Base-by-base conservation (phyloP, 2,888 invertebrate genomes). In the Penaeus monodon region DNA sequence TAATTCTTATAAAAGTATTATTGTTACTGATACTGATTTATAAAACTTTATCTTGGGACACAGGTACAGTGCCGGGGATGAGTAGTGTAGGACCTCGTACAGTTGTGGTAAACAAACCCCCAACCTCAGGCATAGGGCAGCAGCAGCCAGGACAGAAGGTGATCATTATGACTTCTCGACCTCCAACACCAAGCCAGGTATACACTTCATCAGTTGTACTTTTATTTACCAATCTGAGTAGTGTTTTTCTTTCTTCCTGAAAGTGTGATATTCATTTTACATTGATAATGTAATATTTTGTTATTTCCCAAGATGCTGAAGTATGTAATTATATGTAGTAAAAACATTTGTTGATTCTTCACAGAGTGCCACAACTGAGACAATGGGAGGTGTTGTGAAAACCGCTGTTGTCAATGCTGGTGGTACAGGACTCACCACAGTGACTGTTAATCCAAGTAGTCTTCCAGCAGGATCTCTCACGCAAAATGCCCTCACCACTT, bases 91-190 rank as follows among this genome's bases (percentile, higher is more conserved):
- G 88, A 38, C 81, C 84, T 24, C 80, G 89, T 8, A 89, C 89
- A 44, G 82, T 89, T 29, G 89, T 89, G 29, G 89, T 89, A 22
- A 89, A 89, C 74, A 89, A 89, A 78, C 81, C 89, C 22, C n/a
- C 84, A 63, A 63, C 86, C 20, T 78, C 86, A 63, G 80, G 86
- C 76, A 83, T 87, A 8, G 57, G 80, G 27, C 77, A 78, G 29
- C 84, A 86, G 38, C 89, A 89, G 74, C 74, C 86, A 38, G 86
- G 89, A 12, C 89, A 89, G 65, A 89, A 89, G 63, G 89, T 89
- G 4, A 89, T 89, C 64, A 86, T 89, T 70, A 89, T 89, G 89
- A 89, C 89, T 66, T 89, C 89, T 22, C 49, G 86, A 70, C 89
- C 89, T 49, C 84, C 88, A 24, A 84, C 89, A 81, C 86, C 89